phyloP scores from a whole-genome alignment of 2,888 invertebrate species.

The Vesta saturnalis region DNA sequence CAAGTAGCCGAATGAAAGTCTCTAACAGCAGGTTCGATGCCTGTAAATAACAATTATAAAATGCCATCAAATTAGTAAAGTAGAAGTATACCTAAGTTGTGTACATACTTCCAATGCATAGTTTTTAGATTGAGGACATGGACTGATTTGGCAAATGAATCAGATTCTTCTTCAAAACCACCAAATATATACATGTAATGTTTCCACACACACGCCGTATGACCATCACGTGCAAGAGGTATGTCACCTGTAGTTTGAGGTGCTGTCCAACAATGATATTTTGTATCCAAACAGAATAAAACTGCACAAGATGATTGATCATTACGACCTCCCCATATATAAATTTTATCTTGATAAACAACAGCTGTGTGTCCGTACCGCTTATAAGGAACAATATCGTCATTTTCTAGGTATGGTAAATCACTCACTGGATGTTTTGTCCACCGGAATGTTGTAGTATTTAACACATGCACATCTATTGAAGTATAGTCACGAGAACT shows the following conservation, averaged over 20 bases:
- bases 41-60: slow-evolving; percentile 40
- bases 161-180: slow-evolving; percentile 87
- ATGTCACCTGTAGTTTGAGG: slow-evolving; percentile 73
- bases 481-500: slow-evolving; percentile 79
- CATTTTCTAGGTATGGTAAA: slow-evolving; percentile 63
- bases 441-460: slow-evolving; percentile 77
- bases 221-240: slow-evolving; percentile 90
- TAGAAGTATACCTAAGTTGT: slow-evolving; percentile 66
- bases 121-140: slow-evolving; percentile 79
- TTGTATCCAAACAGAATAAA: slow-evolving; percentile 84
- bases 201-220: slow-evolving; percentile 84
- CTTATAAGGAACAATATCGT: slow-evolving; percentile 76
- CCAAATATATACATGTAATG: slow-evolving; percentile 90
- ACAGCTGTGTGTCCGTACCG: slow-evolving; percentile 94
- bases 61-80: neutral
- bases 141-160: slow-evolving; percentile 82
- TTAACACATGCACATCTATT: slow-evolving; percentile 87
- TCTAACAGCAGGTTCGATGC: slow-evolving; percentile 67
- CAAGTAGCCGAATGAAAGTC: slow-evolving; percentile 91
- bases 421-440: slow-evolving; percentile 65
- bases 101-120: slow-evolving; percentile 75
- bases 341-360: slow-evolving; percentile 78
- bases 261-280: slow-evolving; percentile 73
- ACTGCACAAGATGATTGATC: slow-evolving; percentile 83
- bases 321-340: slow-evolving; percentile 94